Percentiles rank a stretch among this genome's conserved stretches.
Evolutionary conservation across 2,888 invertebrate genomes (phyloP).

Genomic region (Lasioglossum zephyrum): DNA sequence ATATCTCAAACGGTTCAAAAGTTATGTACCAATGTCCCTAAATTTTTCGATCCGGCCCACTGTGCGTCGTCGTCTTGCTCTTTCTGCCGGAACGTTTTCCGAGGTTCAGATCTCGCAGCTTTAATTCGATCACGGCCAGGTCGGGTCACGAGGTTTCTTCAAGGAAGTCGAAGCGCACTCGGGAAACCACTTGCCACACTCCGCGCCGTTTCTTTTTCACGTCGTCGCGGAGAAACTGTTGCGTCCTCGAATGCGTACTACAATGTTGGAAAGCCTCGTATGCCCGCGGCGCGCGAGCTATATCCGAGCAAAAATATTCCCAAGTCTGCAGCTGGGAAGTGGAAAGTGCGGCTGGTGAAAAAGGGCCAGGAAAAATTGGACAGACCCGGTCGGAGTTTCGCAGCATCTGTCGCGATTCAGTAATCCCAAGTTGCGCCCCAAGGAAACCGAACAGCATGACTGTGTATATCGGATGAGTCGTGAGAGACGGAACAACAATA

Average conservation of each 20-base stretch:
- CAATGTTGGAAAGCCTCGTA: background rate
- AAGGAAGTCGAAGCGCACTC: constrained; percentile 36
- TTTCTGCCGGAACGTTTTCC: constrained; percentile 23
- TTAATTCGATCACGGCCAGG: constrained; percentile 52
- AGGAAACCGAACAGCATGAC: background rate
- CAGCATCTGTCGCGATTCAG: constrained; percentile 26
- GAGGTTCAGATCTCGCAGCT: constrained; percentile 16
- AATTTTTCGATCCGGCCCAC: no score
- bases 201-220: constrained; percentile 19
- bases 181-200: constrained; percentile 37
- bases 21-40: no score
- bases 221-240: constrained; percentile 46
- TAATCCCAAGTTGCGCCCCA: constrained; percentile 26
- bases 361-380: constrained; percentile 38
- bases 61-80: background rate
- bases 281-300: constrained; percentile 5
- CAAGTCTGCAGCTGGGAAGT: background rate
- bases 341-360: background rate
- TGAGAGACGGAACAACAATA: background rate
- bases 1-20: no score
- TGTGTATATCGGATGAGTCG: background rate
- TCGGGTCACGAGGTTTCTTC: constrained; percentile 45
- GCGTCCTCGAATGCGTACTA: constrained; percentile 44
- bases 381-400: constrained; percentile 18
- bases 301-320: constrained; percentile 18